Evolutionary conservation across 2,113 vertebrate genomes (phyloP).

Genomic region (Serinus canaria): DNA sequence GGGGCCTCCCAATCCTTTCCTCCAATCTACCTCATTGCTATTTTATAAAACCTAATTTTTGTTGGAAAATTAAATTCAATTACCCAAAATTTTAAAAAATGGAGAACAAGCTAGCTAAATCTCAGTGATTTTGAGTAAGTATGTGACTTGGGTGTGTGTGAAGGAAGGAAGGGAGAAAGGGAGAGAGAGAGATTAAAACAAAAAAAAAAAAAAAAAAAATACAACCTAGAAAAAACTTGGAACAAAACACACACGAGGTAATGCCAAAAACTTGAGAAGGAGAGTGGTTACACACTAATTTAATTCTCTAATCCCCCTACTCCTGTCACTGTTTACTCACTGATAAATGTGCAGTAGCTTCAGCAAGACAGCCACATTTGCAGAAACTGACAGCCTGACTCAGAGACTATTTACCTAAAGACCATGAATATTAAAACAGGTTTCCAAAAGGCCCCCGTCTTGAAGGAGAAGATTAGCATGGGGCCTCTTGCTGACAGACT

Average conservation of each 20-base stretch:
- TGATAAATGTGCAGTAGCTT: conserved; percentile 74
- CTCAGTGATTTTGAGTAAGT: background rate
- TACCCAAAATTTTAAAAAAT: rapidly evolving
- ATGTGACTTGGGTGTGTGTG: background rate
- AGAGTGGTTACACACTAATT: conserved; percentile 71
- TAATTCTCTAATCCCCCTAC: conserved; percentile 75
- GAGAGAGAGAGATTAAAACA: background rate
- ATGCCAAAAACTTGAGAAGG: conserved; percentile 69
- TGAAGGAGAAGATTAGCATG: conserved; percentile 69
- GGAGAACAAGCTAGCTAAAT: background rate
- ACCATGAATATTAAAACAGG: conserved; percentile 75
- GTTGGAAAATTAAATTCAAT: background rate
- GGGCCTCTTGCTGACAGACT: conserved; percentile 60
- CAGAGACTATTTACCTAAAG: conserved; percentile 75
- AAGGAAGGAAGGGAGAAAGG: background rate
- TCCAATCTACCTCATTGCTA: background rate
- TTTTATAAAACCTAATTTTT: background rate
- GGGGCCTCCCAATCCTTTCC: background rate
- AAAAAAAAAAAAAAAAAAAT: background rate
- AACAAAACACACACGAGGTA: conserved; percentile 57
- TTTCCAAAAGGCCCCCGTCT: conserved; percentile 58
- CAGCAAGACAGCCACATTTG: conserved; percentile 65
- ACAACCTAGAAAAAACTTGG: conserved; percentile 16
- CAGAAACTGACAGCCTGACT: conserved; percentile 69
- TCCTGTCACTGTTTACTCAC: conserved; percentile 73